Evolutionary conservation across 2,113 vertebrate genomes (phyloP), one percentile per base, ranked within the genome.

Genomic region (Epinephelus lanceolatus): DNA sequence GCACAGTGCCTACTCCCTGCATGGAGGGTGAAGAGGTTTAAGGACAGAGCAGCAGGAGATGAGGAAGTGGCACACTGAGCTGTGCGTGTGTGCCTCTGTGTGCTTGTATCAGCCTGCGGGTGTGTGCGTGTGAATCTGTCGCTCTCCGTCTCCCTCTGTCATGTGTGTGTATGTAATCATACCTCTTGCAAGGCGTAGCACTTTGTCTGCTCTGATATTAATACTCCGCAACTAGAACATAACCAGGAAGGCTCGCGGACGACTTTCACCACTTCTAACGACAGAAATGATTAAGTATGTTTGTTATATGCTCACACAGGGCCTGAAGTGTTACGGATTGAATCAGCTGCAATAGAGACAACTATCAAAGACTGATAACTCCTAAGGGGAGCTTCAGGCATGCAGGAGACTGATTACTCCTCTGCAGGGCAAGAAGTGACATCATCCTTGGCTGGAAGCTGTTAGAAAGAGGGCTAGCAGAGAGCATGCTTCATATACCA

Each of bases 1-100:
- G 91, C 71, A 60, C 84, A 88, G 91, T 83, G 89, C 93, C 90
- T 90, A 67, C 93, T 91, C 93, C 91, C 93, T 86, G 90, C 89
- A 80, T 89, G 90, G 92, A 91, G 92, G 90, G 86, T 87, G 93
- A 89, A 92, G 93, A 94, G 93, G 90, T 94, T 95, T 92, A 91
- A 93, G 92, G 90, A 93, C 91, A 86, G 86, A 91, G 87, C 94
- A 95, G 94, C 94, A 91, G 94, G 94, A 94, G 91, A 92, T 60
- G 91, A 94, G 94, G 95, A 95, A 95, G 93, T 95, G 81, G 76
- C 94, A 94, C 80, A 93, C 92, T 80, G 93, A 86, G 94, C 78
- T 71, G 60, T 85, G 82, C 81, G 80, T 86, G 81, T 60, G 82
- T 59, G 51, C 59, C 30, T 77, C 30, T 67, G 78, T 67, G 71